These are phyloP conservation scores for Cryptocephalus moraei DNA, from an alignment of 2,888 invertebrate genomes.

Conservation along the genomic window DNA sequence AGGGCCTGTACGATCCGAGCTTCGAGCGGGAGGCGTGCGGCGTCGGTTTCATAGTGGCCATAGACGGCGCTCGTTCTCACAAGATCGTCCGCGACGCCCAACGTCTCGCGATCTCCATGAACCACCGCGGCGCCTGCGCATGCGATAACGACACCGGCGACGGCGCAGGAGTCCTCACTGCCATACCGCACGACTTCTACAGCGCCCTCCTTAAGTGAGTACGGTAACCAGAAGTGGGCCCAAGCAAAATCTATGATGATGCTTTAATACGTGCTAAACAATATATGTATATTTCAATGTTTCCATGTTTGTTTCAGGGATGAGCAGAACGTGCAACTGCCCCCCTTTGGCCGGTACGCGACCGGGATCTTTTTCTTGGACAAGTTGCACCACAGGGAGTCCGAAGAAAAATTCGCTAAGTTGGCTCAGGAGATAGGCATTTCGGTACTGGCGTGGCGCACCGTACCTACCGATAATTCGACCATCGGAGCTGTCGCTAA, in stretches of 20 bases:
- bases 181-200: constrained; percentile 94
- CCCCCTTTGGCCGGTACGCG: constrained; percentile 83
- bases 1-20: constrained; percentile 93
- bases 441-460: constrained; percentile 86
- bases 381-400: constrained; percentile 65
- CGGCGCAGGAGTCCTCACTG: constrained; percentile 94
- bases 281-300: not conserved
- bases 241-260: no score
- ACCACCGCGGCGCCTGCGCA: constrained; percentile 97
- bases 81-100: constrained; percentile 97
- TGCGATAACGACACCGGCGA: constrained; percentile 99
- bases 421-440: constrained; percentile 74
- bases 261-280: no score
- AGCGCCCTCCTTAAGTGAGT: constrained; percentile 68
- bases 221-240: not conserved
- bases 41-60: constrained; percentile 97
- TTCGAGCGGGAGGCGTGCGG: constrained; percentile 97
- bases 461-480: constrained; percentile 78
- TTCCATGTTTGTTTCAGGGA: constrained; percentile 50
- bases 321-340: constrained; percentile 70
- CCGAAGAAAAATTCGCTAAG: constrained; percentile 69
- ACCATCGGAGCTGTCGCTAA: constrained; percentile 87
- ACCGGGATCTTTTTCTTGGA: constrained; percentile 95
- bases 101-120: constrained; percentile 92
- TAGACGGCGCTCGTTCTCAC: constrained; percentile 88